phyloP scores from a whole-genome alignment of 2,888 invertebrate genomes.

The Escarpia spicata region DNA sequence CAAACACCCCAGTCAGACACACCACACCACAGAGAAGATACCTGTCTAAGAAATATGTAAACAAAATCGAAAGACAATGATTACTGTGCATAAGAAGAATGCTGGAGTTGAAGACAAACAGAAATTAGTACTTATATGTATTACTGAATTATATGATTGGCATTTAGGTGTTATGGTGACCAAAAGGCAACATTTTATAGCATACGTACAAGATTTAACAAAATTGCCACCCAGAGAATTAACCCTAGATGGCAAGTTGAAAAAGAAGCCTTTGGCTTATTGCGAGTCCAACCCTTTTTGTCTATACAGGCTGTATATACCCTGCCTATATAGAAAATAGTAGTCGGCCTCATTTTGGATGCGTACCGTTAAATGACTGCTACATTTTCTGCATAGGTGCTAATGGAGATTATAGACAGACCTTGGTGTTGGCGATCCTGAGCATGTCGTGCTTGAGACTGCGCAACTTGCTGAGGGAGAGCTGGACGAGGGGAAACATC shows the following conservation, averaged over 20 bases:
- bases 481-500: slow-evolving; percentile 92
- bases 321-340: no score
- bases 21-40: slow-evolving; percentile 20
- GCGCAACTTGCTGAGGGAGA: slow-evolving; percentile 93
- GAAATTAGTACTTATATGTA: not conserved
- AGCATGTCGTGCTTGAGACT: slow-evolving; percentile 94
- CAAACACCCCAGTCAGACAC: slow-evolving; percentile 27
- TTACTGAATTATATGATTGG: not conserved
- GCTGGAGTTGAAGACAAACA: not conserved
- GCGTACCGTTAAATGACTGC: not conserved
- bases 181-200: no score
- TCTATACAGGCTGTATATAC: no score
- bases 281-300: no score
- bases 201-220: no score
- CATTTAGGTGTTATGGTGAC: not conserved
- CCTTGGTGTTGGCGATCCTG: slow-evolving; percentile 57
- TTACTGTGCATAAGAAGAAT: not conserved
- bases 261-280: no score
- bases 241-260: no score
- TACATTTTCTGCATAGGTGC: not conserved
- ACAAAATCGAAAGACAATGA: not conserved
- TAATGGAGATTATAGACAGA: slow-evolving; percentile 37
- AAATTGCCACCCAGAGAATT: no score
- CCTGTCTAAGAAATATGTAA: not conserved
- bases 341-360: not conserved